These are phyloP conservation scores for Pollicipes pollicipes DNA, from an alignment of 1,140 invertebrate species.

Conservation along the genomic window DNA sequence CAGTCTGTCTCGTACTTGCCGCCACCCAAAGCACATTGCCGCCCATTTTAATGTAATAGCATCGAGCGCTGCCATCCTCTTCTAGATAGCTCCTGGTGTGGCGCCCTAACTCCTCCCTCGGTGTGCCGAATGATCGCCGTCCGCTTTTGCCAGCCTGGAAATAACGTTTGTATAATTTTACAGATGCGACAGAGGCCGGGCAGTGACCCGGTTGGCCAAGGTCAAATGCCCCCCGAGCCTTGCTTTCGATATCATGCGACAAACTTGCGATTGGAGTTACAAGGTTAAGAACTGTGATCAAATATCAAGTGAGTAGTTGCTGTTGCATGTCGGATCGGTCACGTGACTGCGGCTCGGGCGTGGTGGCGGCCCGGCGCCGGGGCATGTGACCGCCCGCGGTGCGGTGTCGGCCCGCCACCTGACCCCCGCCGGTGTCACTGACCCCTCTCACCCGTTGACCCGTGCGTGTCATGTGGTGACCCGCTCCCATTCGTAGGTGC, in stretches of 20 bases:
- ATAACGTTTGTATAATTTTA: neutral
- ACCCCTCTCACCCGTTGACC: too few species aligned
- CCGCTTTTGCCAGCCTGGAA: too few species aligned
- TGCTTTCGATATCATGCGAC: conserved; percentile 82
- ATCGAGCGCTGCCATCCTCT: too few species aligned
- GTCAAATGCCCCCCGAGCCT: conserved; percentile 74
- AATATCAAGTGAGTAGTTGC: neutral
- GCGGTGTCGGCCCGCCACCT: too few species aligned
- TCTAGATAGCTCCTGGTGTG: too few species aligned
- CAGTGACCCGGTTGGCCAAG: neutral
- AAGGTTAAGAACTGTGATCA: conserved; percentile 85
- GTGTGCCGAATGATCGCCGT: too few species aligned
- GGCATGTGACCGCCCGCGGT: too few species aligned
- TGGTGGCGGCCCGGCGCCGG: too few species aligned
- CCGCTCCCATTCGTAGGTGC: neutral
- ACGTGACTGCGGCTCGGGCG: neutral
- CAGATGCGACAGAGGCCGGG: neutral
- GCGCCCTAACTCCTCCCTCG: too few species aligned
- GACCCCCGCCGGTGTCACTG: neutral
- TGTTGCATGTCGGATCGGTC: neutral
- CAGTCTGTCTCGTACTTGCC: too few species aligned
- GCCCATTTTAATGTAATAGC: too few species aligned
- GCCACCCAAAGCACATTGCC: too few species aligned
- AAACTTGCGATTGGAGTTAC: conserved; percentile 89
- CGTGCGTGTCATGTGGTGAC: neutral